Evolutionary conservation across 2,797 vertebrate species (phyloP).

Genomic region (Poecile montanus): DNA sequence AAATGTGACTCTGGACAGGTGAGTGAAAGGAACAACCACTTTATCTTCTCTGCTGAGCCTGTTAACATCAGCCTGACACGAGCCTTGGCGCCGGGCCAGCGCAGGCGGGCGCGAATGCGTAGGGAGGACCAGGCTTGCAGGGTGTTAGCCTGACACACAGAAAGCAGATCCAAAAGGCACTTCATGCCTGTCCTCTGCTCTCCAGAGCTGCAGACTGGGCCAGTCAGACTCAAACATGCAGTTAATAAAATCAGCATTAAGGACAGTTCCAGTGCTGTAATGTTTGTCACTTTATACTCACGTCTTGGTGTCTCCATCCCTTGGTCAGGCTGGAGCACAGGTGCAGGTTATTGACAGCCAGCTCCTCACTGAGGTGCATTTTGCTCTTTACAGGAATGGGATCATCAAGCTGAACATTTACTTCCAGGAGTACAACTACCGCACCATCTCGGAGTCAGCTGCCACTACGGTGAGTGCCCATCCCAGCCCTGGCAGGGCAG

Average conservation of each 20-base stretch:
- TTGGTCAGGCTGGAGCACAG: background rate
- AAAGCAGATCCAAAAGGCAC: background rate
- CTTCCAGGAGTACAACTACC: conserved; percentile 85
- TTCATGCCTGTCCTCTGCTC: background rate
- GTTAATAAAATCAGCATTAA: background rate
- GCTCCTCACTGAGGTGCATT: background rate
- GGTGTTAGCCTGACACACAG: background rate
- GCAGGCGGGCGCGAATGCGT: rapidly evolving
- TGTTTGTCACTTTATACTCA: rapidly evolving
- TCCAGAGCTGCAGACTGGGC: background rate
- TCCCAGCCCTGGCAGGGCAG: background rate
- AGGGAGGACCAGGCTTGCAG: background rate
- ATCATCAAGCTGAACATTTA: conserved; percentile 83
- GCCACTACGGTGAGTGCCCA: conserved; percentile 76
- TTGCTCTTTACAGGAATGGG: conserved; percentile 64
- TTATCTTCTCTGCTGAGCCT: background rate
- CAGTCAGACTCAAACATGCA: background rate
- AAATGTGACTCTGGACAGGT: conserved; percentile 79
- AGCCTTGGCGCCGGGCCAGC: background rate
- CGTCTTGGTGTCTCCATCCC: rapidly evolving
- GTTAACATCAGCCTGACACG: background rate
- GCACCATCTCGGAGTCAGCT: conserved; percentile 74
- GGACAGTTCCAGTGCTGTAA: background rate
- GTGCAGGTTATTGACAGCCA: rapidly evolving
- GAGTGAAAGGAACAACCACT: conserved; percentile 4